These are phyloP conservation scores for Poeciliopsis infans DNA, from an alignment of 2,797 vertebrate species.

Conservation along the genomic window DNA sequence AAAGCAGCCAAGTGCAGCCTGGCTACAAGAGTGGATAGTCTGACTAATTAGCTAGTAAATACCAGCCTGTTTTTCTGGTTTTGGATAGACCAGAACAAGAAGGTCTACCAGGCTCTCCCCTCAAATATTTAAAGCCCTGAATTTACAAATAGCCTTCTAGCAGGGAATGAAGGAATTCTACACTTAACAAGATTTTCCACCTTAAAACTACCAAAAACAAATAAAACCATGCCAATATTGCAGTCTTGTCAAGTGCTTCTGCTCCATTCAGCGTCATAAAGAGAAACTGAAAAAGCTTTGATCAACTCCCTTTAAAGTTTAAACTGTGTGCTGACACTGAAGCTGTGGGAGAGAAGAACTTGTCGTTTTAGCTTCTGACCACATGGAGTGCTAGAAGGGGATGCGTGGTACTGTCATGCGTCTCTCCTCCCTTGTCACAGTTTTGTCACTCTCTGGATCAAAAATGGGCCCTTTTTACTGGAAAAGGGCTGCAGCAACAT, in stretches of 20 bases:
- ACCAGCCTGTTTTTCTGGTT: not conserved
- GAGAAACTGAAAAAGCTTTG: not conserved
- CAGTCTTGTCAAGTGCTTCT: not conserved
- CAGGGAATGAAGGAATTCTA: slow-evolving; percentile 53
- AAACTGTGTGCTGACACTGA: slow-evolving; percentile 3
- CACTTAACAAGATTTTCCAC: slow-evolving; percentile 37
- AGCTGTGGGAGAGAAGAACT: slow-evolving; percentile 3
- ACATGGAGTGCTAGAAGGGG: not conserved
- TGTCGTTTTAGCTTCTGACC: slow-evolving; percentile 31
- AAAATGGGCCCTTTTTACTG: slow-evolving; percentile 43
- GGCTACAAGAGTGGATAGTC: not conserved
- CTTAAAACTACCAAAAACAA: not conserved
- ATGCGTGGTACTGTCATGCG: slow-evolving; percentile 18
- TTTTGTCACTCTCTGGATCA: slow-evolving; percentile 17
- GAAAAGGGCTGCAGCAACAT: slow-evolving; percentile 28
- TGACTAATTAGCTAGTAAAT: not conserved
- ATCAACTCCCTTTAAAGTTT: slow-evolving; percentile 3
- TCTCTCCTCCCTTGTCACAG: not conserved
- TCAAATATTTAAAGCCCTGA: slow-evolving; percentile 3
- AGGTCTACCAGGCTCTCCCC: not conserved
- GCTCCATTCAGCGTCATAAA: not conserved
- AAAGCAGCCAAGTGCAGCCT: not conserved
- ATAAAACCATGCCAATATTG: slow-evolving; percentile 20
- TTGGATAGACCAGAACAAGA: not conserved
- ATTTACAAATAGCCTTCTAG: slow-evolving; percentile 26